Conservation (phyloP, 2,888 invertebrate species). For the Phragmatobia fuliginosa region DNA sequence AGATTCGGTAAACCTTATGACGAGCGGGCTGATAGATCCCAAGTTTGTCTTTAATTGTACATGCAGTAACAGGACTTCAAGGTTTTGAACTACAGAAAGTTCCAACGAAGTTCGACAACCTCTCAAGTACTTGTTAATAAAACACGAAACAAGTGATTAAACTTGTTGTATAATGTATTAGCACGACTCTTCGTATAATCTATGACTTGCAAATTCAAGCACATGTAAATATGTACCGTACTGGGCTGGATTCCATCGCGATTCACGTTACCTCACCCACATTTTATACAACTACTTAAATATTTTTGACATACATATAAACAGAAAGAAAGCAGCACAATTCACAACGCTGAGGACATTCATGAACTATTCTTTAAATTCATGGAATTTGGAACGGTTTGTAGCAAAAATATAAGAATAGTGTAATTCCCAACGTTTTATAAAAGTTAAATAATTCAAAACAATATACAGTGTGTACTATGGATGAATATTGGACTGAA, state of each 20-base stretch:
- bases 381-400: constrained; percentile 38
- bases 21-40: neutral
- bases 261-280: constrained; percentile 79
- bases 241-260: constrained; percentile 73
- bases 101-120: constrained; percentile 34
- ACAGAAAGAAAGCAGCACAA: constrained; percentile 41
- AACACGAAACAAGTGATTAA: constrained; percentile 38
- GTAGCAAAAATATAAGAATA: neutral
- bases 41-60: neutral
- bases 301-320: constrained; percentile 49
- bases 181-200: constrained; percentile 42
- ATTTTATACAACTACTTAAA: constrained; percentile 63
- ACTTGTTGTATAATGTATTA: constrained; percentile 49
- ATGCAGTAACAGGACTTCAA: neutral
- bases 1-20: neutral
- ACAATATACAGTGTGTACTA: neutral
- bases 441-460: neutral
- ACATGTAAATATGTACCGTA: constrained; percentile 66
- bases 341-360: constrained; percentile 33
- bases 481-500: no score
- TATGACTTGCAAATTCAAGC: constrained; percentile 41
- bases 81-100: constrained; percentile 2
- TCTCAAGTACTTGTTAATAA: constrained; percentile 27
- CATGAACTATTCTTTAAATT: constrained; percentile 26
- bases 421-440: neutral